These are phyloP conservation scores for Drosophila prosaltans DNA, from an alignment of 1,140 invertebrate genomes.

Conservation along the genomic window DNA sequence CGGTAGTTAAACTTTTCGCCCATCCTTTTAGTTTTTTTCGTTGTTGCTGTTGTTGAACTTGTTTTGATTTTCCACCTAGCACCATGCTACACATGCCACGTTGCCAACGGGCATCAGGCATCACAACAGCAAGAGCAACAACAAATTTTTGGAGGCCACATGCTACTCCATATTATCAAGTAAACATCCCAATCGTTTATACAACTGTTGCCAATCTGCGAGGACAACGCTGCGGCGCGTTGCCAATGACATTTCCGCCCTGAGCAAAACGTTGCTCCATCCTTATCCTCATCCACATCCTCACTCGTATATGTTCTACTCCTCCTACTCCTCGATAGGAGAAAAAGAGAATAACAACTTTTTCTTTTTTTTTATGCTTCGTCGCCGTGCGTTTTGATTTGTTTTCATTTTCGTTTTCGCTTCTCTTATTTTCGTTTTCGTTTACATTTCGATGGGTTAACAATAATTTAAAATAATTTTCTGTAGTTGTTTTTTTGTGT, in stretches of 20 bases:
- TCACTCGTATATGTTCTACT: background rate
- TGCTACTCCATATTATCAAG: slow-evolving; percentile 53
- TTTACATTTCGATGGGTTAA: slow-evolving; percentile 23
- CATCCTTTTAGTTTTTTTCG: background rate
- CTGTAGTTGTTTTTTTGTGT: background rate
- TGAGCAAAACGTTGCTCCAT: slow-evolving; percentile 31
- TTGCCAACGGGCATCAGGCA: slow-evolving; percentile 1
- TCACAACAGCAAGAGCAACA: slow-evolving; percentile 23
- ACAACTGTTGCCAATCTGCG: slow-evolving; percentile 72
- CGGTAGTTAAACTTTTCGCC: too few species aligned
- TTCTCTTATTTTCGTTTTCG: slow-evolving; percentile 32
- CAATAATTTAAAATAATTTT: slow-evolving; percentile 26
- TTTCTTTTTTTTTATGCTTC: slow-evolving; percentile 65
- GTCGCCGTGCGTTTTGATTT: slow-evolving; percentile 58
- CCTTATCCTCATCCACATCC: background rate
- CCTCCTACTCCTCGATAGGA: background rate
- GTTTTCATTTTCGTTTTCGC: slow-evolving; percentile 49
- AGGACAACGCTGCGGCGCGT: slow-evolving; percentile 26
- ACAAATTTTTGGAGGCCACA: background rate
- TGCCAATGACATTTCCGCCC: slow-evolving; percentile 67
- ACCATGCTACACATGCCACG: background rate
- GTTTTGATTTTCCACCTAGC: slow-evolving; percentile 7
- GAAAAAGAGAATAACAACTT: slow-evolving; percentile 38
- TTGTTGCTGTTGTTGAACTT: slow-evolving; percentile 7
- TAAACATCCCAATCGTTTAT: slow-evolving; percentile 74